A percentile compares a stretch with the other conserved stretches of the same genome.
These are phyloP conservation scores for Melieria crassipennis DNA, from an alignment of 2,888 invertebrate genomes.

Conservation along the genomic window DNA sequence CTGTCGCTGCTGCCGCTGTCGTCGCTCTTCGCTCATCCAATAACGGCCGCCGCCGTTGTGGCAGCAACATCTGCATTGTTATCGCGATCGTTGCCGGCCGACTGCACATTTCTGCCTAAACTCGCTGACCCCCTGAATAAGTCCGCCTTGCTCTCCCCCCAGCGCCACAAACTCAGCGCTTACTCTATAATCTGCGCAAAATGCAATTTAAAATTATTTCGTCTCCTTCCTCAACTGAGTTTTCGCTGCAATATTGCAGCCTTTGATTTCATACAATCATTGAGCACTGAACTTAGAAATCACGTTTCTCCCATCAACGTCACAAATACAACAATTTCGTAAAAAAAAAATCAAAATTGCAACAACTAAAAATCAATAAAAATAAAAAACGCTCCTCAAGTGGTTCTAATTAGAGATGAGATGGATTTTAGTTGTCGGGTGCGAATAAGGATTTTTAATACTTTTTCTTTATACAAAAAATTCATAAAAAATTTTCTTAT, in stretches of 20 bases:
- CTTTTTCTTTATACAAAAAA: no score
- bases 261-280: no score
- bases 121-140: neutral
- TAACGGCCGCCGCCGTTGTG: no score
- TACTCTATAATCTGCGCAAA: slow-evolving; percentile 56
- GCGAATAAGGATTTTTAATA: no score
- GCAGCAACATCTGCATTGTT: no score
- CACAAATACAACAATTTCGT: slow-evolving; percentile 48
- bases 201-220: slow-evolving; percentile 52
- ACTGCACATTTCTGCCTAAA: no score
- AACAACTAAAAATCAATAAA: neutral
- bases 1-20: no score
- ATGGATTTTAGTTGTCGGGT: no score
- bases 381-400: neutral
- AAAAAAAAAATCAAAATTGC: neutral
- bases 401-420: no score
- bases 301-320: slow-evolving; percentile 59
- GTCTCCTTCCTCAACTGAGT: slow-evolving; percentile 17
- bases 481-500: no score
- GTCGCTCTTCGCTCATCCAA: no score
- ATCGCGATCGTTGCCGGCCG: no score
- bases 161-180: slow-evolving; percentile 50
- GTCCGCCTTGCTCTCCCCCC: neutral
- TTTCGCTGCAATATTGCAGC: slow-evolving; percentile 14
- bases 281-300: slow-evolving; percentile 51